phyloP scores from a whole-genome alignment of 2,888 invertebrate species.

The Hermaeophaga mercurialis region DNA sequence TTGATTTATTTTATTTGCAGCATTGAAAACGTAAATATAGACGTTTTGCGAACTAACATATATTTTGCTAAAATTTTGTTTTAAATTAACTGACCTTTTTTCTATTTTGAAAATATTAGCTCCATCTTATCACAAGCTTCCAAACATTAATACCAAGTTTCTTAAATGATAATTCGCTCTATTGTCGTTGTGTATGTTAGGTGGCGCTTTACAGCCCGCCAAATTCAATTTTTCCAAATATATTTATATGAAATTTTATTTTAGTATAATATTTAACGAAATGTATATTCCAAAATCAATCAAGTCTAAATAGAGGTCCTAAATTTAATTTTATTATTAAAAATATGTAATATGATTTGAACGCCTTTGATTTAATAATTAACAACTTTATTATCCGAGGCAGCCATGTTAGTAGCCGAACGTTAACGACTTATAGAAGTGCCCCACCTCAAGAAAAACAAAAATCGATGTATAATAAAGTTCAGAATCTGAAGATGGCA shows the following conservation, averaged over 20 bases:
- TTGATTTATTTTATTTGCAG: background rate
- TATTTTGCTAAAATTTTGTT: conserved; percentile 28
- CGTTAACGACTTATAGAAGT: conserved; percentile 19
- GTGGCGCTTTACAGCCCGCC: conserved; percentile 38
- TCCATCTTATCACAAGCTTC: conserved; percentile 56
- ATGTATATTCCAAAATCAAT: background rate
- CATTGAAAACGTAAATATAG: background rate
- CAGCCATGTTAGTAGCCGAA: conserved; percentile 12
- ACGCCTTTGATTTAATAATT: no score
- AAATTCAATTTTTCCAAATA: conserved; percentile 25
- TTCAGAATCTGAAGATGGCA: conserved; percentile 30
- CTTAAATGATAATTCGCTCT: conserved; percentile 15
- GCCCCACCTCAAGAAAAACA: conserved; percentile 22
- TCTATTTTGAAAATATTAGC: conserved; percentile 56
- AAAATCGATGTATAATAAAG: conserved; percentile 29
- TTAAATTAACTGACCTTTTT: conserved; percentile 57
- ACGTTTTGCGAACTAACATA: background rate
- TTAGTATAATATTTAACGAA: background rate
- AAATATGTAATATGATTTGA: background rate
- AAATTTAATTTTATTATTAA: background rate
- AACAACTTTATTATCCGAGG: conserved; percentile 3
- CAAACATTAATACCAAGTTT: conserved; percentile 50
- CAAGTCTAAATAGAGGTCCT: background rate
- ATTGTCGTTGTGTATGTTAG: conserved; percentile 34
- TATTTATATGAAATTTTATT: background rate